Evolutionary conservation across 2,888 invertebrate genomes (phyloP).

Genomic region (Conus canariensis): DNA sequence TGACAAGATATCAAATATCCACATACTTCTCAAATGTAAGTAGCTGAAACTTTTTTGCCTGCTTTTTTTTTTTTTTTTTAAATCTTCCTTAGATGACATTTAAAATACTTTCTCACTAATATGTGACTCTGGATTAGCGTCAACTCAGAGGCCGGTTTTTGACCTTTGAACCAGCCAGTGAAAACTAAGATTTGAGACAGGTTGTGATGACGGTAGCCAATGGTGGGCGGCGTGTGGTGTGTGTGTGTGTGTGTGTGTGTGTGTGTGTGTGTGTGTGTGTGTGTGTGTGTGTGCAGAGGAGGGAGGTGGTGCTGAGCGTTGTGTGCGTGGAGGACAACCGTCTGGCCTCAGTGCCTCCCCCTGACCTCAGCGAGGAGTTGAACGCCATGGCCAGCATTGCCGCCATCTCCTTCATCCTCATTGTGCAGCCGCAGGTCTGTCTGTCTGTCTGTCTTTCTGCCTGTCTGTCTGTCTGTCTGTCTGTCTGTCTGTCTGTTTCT

Average conservation of each 20-base stretch:
- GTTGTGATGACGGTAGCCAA: too few relatives aligned
- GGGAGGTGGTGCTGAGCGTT: conserved; percentile 26
- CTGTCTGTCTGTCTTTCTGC: not conserved
- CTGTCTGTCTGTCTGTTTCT: not conserved
- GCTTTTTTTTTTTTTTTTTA: too few relatives aligned
- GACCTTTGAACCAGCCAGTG: too few relatives aligned
- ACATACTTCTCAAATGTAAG: too few relatives aligned
- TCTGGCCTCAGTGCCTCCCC: not conserved
- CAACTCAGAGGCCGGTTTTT: too few relatives aligned
- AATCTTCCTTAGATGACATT: too few relatives aligned
- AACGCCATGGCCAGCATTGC: conserved; percentile 25
- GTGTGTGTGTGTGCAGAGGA: not conserved
- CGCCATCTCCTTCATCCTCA: conserved; percentile 25
- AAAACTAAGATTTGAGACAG: too few relatives aligned
- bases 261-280: too few relatives aligned
- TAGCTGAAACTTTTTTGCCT: too few relatives aligned
- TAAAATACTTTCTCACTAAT: too few relatives aligned
- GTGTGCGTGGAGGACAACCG: conserved; percentile 25
- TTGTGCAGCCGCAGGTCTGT: conserved; percentile 11
- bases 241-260: not conserved
- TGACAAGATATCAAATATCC: too few relatives aligned
- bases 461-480: conserved; percentile 10
- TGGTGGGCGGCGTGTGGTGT: not conserved
- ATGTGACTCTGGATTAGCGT: too few relatives aligned
- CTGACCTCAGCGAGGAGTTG: not conserved